Evolutionary conservation across 2,888 invertebrate species (phyloP).

Genomic region (Hypolimnas misippus): DNA sequence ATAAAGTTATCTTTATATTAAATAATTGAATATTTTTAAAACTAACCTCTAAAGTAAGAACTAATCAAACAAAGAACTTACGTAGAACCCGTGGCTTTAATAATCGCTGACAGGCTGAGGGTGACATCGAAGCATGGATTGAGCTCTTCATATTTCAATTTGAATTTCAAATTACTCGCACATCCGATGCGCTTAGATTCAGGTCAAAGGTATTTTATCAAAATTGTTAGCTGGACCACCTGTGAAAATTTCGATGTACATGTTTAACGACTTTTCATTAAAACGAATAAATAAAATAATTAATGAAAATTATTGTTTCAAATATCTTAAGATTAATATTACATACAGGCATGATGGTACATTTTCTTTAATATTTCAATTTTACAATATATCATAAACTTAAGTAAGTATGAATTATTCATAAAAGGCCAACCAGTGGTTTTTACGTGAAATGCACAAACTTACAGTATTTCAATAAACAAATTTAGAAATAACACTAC

Average conservation of each 20-base stretch:
- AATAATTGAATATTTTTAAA: too few species aligned
- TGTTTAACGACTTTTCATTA: background rate
- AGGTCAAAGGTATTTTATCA: constrained; percentile 19
- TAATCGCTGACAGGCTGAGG: constrained; percentile 16
- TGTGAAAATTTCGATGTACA: background rate
- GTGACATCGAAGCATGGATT: constrained; percentile 22
- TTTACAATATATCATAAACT: too few species aligned
- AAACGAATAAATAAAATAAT: background rate
- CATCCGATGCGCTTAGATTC: constrained; percentile 15
- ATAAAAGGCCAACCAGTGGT: too few species aligned
- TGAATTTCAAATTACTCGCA: constrained; percentile 30
- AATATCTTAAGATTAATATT: too few species aligned
- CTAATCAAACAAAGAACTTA: background rate
- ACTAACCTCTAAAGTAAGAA: background rate
- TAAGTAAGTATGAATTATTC: too few species aligned
- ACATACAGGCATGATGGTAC: too few species aligned
- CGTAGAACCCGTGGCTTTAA: background rate
- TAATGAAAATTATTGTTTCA: background rate
- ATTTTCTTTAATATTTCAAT: too few species aligned
- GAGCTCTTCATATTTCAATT: constrained; percentile 31
- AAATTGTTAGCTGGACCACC: background rate
- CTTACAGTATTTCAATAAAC: too few species aligned
- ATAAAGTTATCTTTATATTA: too few species aligned
- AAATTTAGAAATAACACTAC: too few species aligned
- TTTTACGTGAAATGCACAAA: too few species aligned